Conservation (phyloP, 2,113 vertebrate species). For the Oreochromis tanganicae region DNA sequence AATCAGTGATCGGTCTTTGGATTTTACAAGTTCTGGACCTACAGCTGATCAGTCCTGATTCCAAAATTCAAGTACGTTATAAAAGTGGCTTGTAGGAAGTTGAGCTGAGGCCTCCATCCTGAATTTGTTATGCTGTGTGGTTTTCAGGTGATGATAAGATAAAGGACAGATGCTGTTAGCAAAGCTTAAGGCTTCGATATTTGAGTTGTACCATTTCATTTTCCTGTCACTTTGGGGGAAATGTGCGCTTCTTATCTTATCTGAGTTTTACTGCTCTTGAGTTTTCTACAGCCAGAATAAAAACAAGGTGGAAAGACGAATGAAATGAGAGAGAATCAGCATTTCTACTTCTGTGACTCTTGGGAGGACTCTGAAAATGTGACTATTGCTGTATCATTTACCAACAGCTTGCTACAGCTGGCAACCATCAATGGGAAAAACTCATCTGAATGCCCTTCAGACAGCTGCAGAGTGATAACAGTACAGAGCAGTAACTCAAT, state of each 20-base stretch:
- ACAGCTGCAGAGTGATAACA: not conserved
- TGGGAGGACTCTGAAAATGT: not conserved
- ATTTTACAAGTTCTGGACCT: not conserved
- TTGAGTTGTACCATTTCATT: not conserved
- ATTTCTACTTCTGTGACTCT: not conserved
- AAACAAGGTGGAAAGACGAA: not conserved
- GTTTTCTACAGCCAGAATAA: not conserved
- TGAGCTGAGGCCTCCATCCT: not conserved
- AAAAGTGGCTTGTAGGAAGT: not conserved
- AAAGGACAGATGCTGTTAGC: not conserved
- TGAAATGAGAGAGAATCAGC: not conserved
- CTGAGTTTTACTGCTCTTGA: not conserved
- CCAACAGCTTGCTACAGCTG: not conserved
- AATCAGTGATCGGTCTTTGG: not conserved
- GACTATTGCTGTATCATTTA: not conserved
- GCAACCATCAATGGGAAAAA: not conserved
- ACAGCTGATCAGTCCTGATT: not conserved
- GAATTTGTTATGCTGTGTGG: not conserved
- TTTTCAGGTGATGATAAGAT: not conserved
- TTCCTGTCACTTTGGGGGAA: not conserved
- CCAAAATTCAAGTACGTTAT: not conserved
- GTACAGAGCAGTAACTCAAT: not conserved
- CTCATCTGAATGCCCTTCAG: slow-evolving; percentile 13
- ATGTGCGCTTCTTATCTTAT: not conserved
- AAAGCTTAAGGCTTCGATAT: not conserved